Conservation (phyloP, 2,797 vertebrate species). For the Darevskia mixta region DNA sequence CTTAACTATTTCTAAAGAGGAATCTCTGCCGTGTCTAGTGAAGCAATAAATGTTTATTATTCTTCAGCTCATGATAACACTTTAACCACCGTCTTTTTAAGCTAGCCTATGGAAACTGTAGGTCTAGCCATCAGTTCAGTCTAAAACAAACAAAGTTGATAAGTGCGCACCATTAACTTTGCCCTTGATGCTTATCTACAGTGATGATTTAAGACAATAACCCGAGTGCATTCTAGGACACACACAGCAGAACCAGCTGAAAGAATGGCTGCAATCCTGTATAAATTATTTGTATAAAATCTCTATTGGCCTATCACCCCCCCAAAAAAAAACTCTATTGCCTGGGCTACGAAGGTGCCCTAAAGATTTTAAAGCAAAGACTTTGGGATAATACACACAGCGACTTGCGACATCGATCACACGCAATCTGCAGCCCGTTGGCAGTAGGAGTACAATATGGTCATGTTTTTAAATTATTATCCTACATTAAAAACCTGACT, state of each 20-base stretch:
- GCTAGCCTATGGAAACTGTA: not conserved
- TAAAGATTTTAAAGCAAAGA: no score
- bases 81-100: constrained; percentile 23
- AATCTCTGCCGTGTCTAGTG: constrained; percentile 6
- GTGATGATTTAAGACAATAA: constrained; percentile 4
- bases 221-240: constrained; percentile 21
- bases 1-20: not conserved
- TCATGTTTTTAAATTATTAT: no score
- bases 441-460: no score
- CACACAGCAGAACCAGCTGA: not conserved
- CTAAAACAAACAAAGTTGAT: constrained; percentile 40
- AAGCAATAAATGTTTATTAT: constrained; percentile 36
- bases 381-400: no score
- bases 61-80: constrained; percentile 9
- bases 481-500: no score
- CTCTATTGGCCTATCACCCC: no score
- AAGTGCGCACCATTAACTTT: constrained; percentile 48
- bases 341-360: no score
- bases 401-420: no score
- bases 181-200: constrained; percentile 40
- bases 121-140: not conserved
- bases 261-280: constrained; percentile 4
- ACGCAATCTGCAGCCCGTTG: no score
- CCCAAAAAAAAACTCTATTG: no score
- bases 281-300: not conserved